phyloP scores from a whole-genome alignment of 2,113 vertebrate species.

The Actenoides hombroni region DNA sequence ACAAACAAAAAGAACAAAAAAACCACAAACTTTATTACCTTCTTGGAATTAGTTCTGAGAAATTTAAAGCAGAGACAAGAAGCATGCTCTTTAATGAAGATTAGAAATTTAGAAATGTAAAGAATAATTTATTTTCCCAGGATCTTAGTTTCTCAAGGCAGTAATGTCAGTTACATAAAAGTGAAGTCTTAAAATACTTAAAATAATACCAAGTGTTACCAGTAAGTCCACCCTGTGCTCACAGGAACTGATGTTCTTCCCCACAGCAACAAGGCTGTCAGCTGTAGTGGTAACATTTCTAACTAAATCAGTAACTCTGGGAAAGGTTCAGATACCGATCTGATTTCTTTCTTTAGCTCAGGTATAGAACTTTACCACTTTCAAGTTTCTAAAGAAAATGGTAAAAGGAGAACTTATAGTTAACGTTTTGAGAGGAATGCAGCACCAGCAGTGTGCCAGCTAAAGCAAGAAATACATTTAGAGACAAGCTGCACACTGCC shows the following conservation, averaged over 20 bases:
- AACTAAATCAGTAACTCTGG: neutral
- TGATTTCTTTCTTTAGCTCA: neutral
- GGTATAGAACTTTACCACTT: neutral
- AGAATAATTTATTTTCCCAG: neutral
- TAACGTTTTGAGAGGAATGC: neutral
- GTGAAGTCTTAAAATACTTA: neutral
- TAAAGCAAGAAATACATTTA: neutral
- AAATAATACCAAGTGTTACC: neutral
- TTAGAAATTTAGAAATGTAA: neutral
- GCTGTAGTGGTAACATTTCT: neutral
- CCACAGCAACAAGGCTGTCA: neutral
- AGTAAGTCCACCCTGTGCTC: neutral
- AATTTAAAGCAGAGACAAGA: neutral
- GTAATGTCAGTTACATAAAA: neutral
- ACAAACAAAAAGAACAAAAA: neutral
- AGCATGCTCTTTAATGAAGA: neutral
- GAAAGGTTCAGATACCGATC: neutral
- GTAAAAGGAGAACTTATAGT: neutral
- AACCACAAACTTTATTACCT: neutral
- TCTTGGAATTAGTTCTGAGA: neutral
- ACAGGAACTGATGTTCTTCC: neutral
- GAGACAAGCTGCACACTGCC: neutral
- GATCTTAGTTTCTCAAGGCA: neutral
- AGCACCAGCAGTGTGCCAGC: neutral
- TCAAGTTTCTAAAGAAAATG: neutral